Conservation (phyloP, 2,888 invertebrate species). For the Phrixothrix hirtus region DNA sequence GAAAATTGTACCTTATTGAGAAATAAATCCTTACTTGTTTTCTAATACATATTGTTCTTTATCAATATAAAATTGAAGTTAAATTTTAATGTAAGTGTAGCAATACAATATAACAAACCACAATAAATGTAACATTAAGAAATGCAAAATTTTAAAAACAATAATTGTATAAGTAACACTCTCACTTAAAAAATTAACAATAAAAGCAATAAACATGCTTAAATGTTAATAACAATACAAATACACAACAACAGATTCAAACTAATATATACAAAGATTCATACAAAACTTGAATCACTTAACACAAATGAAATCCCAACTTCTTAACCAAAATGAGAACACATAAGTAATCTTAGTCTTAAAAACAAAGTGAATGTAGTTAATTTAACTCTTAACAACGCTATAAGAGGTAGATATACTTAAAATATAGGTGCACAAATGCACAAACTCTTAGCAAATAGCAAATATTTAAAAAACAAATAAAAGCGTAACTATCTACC, state of each 20-base stretch:
- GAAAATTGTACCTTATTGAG: too few relatives aligned
- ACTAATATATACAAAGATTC: constrained; percentile 5
- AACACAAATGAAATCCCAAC: constrained; percentile 6
- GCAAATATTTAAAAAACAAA: constrained; percentile 13
- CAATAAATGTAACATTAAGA: too few relatives aligned
- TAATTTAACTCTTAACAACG: constrained; percentile 11
- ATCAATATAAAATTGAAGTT: too few relatives aligned
- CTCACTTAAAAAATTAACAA: constrained; percentile 23
- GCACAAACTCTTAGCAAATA: constrained; percentile 13
- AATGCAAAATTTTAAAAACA: too few relatives aligned
- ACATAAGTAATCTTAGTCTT: constrained; percentile 16
- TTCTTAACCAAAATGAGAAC: constrained; percentile 14
- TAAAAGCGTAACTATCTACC: constrained; percentile 26
- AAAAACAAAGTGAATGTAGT: constrained; percentile 20
- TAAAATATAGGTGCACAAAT: constrained; percentile 15
- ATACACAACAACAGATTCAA: constrained; percentile 20
- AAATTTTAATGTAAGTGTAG: too few relatives aligned
- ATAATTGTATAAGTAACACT: too few relatives aligned
- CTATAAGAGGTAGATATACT: constrained; percentile 27
- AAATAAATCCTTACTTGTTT: too few relatives aligned
- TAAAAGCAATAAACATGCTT: constrained; percentile 19
- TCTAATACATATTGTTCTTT: too few relatives aligned
- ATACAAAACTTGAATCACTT: neutral
- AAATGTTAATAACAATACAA: constrained; percentile 22
- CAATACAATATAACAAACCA: too few relatives aligned